Conservation (phyloP, 1,140 invertebrate species). For the Scaptomyza graminum region DNA sequence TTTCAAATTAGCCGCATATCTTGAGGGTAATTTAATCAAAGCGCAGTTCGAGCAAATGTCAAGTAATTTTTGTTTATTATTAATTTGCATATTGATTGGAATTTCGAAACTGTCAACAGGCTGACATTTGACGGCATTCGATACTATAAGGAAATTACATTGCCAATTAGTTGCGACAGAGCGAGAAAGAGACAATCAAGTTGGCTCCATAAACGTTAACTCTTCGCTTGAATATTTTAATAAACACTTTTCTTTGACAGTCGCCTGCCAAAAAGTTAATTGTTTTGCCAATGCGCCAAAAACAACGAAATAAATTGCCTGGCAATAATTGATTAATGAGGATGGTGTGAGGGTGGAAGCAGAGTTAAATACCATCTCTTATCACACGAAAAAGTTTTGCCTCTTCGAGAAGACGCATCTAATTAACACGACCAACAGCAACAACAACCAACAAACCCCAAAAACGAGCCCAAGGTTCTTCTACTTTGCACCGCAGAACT, state of each 20-base stretch:
- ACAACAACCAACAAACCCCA: conserved; percentile 13
- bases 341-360: not conserved
- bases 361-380: conserved; percentile 2
- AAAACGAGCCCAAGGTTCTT: conserved; percentile 10
- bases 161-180: conserved; percentile 38
- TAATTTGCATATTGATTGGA: conserved; percentile 81
- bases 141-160: conserved; percentile 65
- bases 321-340: conserved; percentile 78
- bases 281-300: conserved; percentile 18
- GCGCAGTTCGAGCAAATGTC: conserved; percentile 64
- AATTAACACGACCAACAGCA: conserved; percentile 63
- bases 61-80: conserved; percentile 77
- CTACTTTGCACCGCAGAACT: conserved; percentile 65
- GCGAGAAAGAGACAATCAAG: conserved; percentile 25
- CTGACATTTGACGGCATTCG: conserved; percentile 64
- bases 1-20: conserved; percentile 29
- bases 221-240: conserved; percentile 52
- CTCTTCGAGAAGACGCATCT: conserved; percentile 57
- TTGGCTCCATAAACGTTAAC: conserved; percentile 44
- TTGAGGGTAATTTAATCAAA: conserved; percentile 63
- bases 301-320: conserved; percentile 67
- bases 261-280: conserved; percentile 4
- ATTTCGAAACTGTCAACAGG: conserved; percentile 62
- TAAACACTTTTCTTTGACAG: conserved; percentile 56
- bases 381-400: conserved; percentile 61